Evolutionary conservation across 2,113 vertebrate species (phyloP).

Genomic region (Fregata magnificens): DNA sequence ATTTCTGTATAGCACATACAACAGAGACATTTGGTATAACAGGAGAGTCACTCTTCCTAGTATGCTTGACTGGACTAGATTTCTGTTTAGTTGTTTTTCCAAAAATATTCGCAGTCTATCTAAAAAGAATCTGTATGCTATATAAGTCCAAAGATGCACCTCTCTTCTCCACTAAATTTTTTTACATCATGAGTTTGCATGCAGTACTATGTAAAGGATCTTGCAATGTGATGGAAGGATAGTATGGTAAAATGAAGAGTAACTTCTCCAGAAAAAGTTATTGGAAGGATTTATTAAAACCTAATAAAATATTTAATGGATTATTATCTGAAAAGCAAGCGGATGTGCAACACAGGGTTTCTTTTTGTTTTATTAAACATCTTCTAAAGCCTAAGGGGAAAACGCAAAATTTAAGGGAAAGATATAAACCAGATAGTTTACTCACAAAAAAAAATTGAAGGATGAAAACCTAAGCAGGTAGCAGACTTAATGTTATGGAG

Average conservation of each 20-base stretch:
- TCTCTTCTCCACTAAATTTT: neutral
- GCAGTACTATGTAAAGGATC: neutral
- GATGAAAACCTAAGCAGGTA: neutral
- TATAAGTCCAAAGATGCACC: neutral
- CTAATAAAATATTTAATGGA: neutral
- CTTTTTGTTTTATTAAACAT: neutral
- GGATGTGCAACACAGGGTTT: neutral
- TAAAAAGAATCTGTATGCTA: neutral
- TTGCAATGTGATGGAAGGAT: neutral
- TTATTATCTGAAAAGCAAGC: neutral
- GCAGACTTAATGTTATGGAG: neutral
- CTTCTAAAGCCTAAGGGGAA: neutral
- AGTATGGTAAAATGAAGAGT: neutral
- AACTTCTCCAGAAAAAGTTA: neutral
- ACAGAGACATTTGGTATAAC: neutral
- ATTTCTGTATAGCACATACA: neutral
- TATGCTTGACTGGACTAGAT: neutral
- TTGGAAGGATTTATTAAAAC: neutral
- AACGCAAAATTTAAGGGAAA: neutral
- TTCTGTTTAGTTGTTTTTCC: neutral
- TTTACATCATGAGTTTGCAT: neutral
- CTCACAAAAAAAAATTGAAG: neutral
- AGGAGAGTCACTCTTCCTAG: neutral
- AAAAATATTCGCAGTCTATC: neutral
- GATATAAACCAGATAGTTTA: neutral